Percentiles rank a stretch among this genome's conserved stretches.
These are phyloP conservation scores for Euzetes globulus DNA, from an alignment of 2,888 invertebrate genomes.

Conservation along the genomic window DNA sequence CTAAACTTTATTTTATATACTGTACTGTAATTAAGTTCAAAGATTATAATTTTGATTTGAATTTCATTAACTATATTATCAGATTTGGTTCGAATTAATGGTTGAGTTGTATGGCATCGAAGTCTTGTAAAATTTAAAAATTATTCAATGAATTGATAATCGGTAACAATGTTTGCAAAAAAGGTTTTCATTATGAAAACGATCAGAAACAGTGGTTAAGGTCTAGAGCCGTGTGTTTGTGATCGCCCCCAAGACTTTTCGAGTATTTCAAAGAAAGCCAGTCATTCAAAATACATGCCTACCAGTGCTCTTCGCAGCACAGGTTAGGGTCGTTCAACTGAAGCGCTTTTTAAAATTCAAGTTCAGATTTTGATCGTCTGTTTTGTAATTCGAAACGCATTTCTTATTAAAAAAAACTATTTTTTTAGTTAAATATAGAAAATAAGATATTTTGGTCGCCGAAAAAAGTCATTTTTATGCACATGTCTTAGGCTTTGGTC, in stretches of 20 bases:
- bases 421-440: conserved; percentile 10
- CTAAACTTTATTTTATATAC: too few relatives aligned
- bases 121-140: not conserved
- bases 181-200: not conserved
- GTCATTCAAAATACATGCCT: not conserved
- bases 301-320: not conserved
- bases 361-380: not conserved
- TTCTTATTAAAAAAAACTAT: not conserved
- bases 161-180: not conserved
- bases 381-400: conserved; percentile 1
- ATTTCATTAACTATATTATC: conserved; percentile 2
- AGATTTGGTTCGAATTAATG: not conserved
- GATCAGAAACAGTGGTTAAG: not conserved
- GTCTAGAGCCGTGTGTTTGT: not conserved
- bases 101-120: not conserved
- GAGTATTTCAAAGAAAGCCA: not conserved
- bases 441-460: not conserved
- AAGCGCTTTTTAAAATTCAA: not conserved
- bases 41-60: not conserved
- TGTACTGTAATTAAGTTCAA: too few relatives aligned
- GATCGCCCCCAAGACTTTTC: not conserved
- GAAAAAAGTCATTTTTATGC: not conserved
- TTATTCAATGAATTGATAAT: not conserved
- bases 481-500: not conserved
- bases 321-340: conserved; percentile 23